Evolutionary conservation across 2,888 invertebrate species (phyloP).

Genomic region (Cantharis flavilabris): DNA sequence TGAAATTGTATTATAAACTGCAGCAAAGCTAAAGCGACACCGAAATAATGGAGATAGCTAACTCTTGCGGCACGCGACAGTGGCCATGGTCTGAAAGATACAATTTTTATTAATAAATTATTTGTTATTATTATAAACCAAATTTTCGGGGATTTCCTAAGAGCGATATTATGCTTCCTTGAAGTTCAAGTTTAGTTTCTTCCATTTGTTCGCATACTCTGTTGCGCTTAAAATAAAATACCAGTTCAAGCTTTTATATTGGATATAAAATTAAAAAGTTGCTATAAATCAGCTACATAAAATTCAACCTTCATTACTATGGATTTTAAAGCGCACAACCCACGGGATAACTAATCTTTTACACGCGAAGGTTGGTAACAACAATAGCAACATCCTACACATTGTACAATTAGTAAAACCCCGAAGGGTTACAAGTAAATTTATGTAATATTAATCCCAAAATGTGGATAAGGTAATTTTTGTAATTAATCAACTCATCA

Average conservation of each 20-base stretch:
- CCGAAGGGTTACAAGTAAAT: neutral
- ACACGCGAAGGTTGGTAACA: neutral
- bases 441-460: neutral
- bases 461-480: neutral
- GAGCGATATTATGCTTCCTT: too few species aligned
- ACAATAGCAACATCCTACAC: neutral
- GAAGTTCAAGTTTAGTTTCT: too few species aligned
- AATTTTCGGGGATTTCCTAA: too few species aligned
- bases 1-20: too few species aligned
- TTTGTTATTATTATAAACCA: too few species aligned
- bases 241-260: neutral
- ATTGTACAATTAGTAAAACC: neutral
- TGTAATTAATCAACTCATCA: neutral
- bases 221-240: too few species aligned
- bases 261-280: neutral
- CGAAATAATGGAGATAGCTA: too few species aligned
- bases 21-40: too few species aligned
- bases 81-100: too few species aligned
- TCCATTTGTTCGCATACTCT: too few species aligned
- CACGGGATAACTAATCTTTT: neutral
- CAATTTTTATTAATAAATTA: too few species aligned
- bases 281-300: neutral
- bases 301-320: neutral
- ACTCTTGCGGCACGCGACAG: too few species aligned
- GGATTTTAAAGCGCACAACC: neutral